These are phyloP conservation scores for Synanthedon tipuliformis DNA, from an alignment of 2,888 invertebrate genomes.

Conservation along the genomic window DNA sequence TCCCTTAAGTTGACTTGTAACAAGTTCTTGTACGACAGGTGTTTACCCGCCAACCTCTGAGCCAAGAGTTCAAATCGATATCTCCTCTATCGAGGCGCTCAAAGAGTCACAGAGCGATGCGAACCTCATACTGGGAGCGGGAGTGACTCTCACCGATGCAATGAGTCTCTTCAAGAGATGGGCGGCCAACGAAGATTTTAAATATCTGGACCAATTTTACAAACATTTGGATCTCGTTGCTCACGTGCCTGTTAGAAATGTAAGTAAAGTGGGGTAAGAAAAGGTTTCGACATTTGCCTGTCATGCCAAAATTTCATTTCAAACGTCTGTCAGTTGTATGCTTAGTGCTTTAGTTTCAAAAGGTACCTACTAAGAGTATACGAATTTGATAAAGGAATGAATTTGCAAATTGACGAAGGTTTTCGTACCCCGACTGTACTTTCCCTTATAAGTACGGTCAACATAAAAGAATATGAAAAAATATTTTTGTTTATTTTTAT, in stretches of 20 bases:
- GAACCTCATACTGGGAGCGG: slow-evolving; percentile 70
- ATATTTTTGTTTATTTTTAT: too few species aligned
- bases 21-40: slow-evolving; percentile 25
- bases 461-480: too few species aligned
- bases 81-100: slow-evolving; percentile 69
- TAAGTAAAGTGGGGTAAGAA: too few species aligned
- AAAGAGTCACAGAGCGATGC: slow-evolving; percentile 32
- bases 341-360: too few species aligned
- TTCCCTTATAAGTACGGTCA: too few species aligned
- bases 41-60: slow-evolving; percentile 50
- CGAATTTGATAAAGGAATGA: too few species aligned
- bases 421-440: too few species aligned
- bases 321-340: too few species aligned
- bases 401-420: too few species aligned
- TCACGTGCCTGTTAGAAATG: slow-evolving; percentile 78
- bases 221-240: slow-evolving; percentile 78
- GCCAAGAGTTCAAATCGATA: slow-evolving; percentile 70
- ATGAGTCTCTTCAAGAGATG: slow-evolving; percentile 55
- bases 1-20: neutral
- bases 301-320: too few species aligned
- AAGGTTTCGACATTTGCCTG: too few species aligned
- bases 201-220: slow-evolving; percentile 69
- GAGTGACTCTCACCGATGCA: slow-evolving; percentile 65
- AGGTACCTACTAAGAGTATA: too few species aligned
- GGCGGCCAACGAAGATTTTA: slow-evolving; percentile 58